Percentiles rank a stretch among this genome's conserved stretches.
phyloP scores from a whole-genome alignment of 2,113 vertebrate species.

The Pituophis catenifer region DNA sequence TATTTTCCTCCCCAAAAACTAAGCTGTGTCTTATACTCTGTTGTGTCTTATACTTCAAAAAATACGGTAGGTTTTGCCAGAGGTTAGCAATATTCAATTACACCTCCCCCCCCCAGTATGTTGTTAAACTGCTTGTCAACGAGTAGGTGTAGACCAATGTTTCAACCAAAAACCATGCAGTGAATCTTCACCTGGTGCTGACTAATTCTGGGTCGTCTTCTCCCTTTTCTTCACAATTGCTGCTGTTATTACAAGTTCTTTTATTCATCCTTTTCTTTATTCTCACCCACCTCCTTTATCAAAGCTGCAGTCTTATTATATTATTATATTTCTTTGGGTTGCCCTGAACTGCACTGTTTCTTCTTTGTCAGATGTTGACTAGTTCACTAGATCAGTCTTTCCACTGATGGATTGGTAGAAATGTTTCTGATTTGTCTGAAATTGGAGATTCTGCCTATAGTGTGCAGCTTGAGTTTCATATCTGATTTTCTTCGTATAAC shows the following conservation, averaged over 20 bases:
- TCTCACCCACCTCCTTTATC: background rate
- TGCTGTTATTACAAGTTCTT: background rate
- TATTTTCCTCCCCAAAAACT: no score
- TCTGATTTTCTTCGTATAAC: background rate
- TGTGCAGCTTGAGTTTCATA: background rate
- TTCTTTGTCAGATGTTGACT: background rate
- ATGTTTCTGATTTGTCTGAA: background rate
- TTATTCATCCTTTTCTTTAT: background rate
- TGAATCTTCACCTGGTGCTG: background rate
- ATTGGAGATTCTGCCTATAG: background rate
- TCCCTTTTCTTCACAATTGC: background rate
- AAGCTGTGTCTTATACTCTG: no score
- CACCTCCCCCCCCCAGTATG: background rate
- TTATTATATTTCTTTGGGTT: background rate
- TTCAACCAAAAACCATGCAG: background rate
- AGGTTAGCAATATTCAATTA: background rate
- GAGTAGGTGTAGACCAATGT: background rate
- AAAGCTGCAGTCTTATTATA: background rate
- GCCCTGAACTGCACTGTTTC: background rate
- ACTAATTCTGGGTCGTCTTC: background rate
- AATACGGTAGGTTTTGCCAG: background rate
- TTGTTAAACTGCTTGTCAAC: background rate
- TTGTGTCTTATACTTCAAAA: no score
- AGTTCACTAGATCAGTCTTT: background rate
- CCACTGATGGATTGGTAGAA: background rate